phyloP scores from a whole-genome alignment of 2,113 vertebrate genomes.

The Jacana jacana region DNA sequence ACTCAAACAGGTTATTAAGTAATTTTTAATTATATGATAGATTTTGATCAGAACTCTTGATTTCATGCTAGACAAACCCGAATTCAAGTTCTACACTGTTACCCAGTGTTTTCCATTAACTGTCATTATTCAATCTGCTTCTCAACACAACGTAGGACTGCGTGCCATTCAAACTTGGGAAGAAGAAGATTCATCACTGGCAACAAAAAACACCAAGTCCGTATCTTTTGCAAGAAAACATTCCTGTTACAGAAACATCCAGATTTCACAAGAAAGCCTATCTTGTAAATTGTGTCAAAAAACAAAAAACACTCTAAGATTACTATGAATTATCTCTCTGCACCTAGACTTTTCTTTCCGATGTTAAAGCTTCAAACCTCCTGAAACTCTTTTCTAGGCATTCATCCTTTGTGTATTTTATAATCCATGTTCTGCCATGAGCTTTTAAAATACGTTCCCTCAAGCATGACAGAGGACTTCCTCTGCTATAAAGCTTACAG shows the following conservation, averaged over 20 bases:
- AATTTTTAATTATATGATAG: not conserved
- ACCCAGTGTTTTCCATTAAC: not conserved
- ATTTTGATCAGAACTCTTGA: not conserved
- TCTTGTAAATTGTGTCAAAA: not conserved
- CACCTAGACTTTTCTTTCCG: not conserved
- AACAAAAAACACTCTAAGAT: not conserved
- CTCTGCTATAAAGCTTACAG: not conserved
- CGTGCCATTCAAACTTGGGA: not conserved
- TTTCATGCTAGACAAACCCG: not conserved
- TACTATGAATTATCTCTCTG: not conserved
- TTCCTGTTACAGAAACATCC: not conserved
- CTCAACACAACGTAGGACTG: not conserved
- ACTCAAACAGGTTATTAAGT: not conserved
- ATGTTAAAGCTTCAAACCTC: not conserved
- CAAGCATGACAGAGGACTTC: not conserved
- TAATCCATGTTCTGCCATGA: not conserved
- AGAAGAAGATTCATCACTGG: not conserved
- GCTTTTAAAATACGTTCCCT: not conserved
- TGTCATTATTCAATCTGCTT: not conserved
- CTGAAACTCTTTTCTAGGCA: not conserved
- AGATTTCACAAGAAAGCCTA: not conserved
- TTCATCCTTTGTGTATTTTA: not conserved
- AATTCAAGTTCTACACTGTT: not conserved
- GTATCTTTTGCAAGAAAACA: not conserved
- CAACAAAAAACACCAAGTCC: not conserved